Base-by-base conservation (phyloP, 2,888 invertebrate species). In the Agrotis puta region DNA sequence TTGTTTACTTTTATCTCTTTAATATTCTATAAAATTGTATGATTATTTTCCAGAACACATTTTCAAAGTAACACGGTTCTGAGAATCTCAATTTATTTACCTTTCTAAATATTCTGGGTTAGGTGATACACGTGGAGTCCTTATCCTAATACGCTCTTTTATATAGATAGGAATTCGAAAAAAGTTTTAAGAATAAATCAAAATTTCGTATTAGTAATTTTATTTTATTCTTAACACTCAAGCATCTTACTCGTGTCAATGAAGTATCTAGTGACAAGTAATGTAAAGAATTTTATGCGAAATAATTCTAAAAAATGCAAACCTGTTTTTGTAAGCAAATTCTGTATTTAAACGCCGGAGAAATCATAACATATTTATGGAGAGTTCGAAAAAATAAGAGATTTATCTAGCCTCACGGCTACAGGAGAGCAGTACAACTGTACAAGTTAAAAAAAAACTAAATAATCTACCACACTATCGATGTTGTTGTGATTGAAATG, bases 21-120 rank as follows among this genome's bases (percentile, higher is more conserved):
- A 14, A 45, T 50, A 39, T n/a, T n/a, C n/a, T n/a, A n/a, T 45
- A n/a, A 50, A 74, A 24, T 33, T 20, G 13, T 3, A 39, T 45
- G 18, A 47, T 20, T 47, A 57, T 45, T 66, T 57, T 14, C 1
- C 14, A 65, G 18, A 57, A 18, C 11, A 47, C n/a, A 64, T 39
- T 64, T 18, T 64, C 9, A n/a, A 72, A 64, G 7, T 13, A 18
- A 16, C 2, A 22, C 24, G 2, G 2, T 54, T 48, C 22, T 13
- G 9, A n/a, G 48, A 56, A 64, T 64, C 0, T 0, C 6, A 50
- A 16, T 43, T 54, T 24, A 16, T 65, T 54, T 3, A 67, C 20
- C 43, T 20, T 14, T 57, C 39, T 45, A 18, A n/a, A 11, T 45
- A 51, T 51, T 74, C 13, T 47, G 48, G 2, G 14, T 48, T 53